Percentiles rank a stretch among this genome's conserved stretches.
Evolutionary conservation across 2,888 invertebrate species (phyloP).

Genomic region (Agrotis puta): DNA sequence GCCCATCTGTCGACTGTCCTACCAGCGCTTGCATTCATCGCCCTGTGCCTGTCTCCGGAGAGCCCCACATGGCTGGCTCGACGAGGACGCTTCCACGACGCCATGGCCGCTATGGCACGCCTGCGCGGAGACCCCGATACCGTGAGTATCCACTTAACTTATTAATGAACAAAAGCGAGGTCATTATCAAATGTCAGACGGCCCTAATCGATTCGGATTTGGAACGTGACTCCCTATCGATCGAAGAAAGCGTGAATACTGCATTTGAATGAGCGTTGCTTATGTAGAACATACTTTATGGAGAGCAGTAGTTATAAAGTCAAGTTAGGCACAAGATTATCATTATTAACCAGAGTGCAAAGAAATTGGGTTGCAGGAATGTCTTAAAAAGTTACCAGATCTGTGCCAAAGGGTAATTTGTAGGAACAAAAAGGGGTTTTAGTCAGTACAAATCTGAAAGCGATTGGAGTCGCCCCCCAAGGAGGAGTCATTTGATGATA

Average conservation of each 20-base stretch:
- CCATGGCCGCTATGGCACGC: slow-evolving; percentile 91
- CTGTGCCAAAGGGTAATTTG: too few relatives aligned
- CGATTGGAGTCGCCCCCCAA: too few relatives aligned
- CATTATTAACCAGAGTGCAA: background rate
- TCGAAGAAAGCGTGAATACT: slow-evolving; percentile 14
- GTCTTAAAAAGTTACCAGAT: too few relatives aligned
- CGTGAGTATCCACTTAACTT: slow-evolving; percentile 80
- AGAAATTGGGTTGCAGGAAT: too few relatives aligned
- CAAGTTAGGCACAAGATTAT: background rate
- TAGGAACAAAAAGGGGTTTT: too few relatives aligned
- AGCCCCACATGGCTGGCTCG: slow-evolving; percentile 94
- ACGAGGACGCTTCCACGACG: slow-evolving; percentile 90
- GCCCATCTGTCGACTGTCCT: slow-evolving; percentile 92
- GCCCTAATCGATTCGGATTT: slow-evolving; percentile 26
- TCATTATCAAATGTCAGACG: slow-evolving; percentile 26
- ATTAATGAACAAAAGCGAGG: slow-evolving; percentile 24
- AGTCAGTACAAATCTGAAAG: too few relatives aligned
- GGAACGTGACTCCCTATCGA: slow-evolving; percentile 7
- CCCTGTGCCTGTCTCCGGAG: slow-evolving; percentile 93
- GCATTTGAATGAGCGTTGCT: too few relatives aligned
- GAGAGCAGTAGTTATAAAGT: background rate
- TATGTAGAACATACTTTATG: background rate
- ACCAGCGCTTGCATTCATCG: slow-evolving; percentile 91
- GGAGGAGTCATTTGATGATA: too few relatives aligned
- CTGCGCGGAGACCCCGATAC: slow-evolving; percentile 91